A percentile compares a stretch with the other conserved stretches of the same genome.
These are phyloP conservation scores for Cetoscarus ocellatus DNA, from an alignment of 2,797 vertebrate genomes.

Conservation along the genomic window DNA sequence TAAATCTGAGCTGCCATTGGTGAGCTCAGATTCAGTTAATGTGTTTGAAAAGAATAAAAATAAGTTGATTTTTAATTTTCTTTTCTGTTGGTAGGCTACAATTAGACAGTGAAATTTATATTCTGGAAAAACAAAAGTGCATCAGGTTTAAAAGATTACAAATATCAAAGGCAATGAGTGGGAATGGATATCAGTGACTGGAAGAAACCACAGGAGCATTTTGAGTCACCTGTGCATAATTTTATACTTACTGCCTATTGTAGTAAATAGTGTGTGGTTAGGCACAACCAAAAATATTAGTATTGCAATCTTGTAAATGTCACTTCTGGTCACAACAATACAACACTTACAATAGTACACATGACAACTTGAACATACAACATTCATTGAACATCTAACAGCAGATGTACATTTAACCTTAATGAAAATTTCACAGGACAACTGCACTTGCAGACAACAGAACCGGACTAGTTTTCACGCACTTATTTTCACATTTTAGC, in stretches of 20 bases:
- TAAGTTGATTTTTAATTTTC: too few species aligned
- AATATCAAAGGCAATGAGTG: neutral
- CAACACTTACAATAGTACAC: conserved; percentile 13
- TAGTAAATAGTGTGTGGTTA: neutral
- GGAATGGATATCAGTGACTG: neutral
- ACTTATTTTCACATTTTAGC: neutral
- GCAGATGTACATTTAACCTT: conserved; percentile 21
- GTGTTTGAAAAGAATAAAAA: too few species aligned
- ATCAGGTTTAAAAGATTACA: neutral
- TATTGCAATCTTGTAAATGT: neutral
- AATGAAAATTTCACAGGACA: conserved; percentile 2
- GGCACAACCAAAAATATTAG: neutral
- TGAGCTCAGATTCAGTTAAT: too few species aligned
- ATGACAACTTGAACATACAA: neutral
- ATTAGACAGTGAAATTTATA: conserved; percentile 33
- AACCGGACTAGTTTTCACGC: conserved; percentile 8
- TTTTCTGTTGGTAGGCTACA: too few species aligned
- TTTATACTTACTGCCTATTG: too few species aligned
- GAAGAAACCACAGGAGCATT: neutral
- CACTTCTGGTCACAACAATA: conserved; percentile 2
- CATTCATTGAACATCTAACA: neutral
- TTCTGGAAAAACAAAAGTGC: conserved; percentile 3
- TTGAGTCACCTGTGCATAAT: too few species aligned
- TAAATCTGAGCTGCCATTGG: too few species aligned
- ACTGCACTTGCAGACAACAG: conserved; percentile 1